phyloP scores from a whole-genome alignment of 1,140 invertebrate genomes.

The Eupristina koningsbergeri region DNA sequence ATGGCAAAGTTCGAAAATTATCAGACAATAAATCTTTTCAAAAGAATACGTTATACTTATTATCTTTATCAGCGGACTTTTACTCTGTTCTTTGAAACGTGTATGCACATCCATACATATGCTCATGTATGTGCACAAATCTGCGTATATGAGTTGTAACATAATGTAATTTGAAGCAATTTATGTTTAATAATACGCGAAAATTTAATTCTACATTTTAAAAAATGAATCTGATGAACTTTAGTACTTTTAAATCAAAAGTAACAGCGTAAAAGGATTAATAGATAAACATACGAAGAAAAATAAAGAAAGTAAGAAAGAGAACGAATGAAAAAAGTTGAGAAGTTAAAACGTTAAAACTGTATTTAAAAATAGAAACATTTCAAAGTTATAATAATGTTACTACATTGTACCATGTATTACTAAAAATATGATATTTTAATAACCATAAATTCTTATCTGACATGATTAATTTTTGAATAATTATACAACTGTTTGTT shows the following conservation, averaged over 20 bases:
- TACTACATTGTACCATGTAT: neutral
- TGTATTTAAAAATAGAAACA: neutral
- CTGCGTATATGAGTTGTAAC: neutral
- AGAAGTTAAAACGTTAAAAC: neutral
- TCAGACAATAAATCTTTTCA: constrained; percentile 1
- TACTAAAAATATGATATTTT: neutral
- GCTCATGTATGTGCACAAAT: too few species aligned
- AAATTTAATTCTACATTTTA: neutral
- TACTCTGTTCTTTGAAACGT: neutral
- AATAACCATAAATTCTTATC: neutral
- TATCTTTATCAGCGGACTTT: neutral
- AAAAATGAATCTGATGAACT: neutral
- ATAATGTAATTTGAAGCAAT: neutral
- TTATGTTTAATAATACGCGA: neutral
- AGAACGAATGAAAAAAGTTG: neutral
- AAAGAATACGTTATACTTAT: constrained; percentile 23
- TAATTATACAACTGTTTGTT: too few species aligned
- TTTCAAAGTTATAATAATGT: neutral
- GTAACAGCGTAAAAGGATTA: neutral
- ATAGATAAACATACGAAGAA: neutral
- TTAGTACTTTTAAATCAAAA: neutral
- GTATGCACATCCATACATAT: neutral
- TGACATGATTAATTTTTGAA: too few species aligned
- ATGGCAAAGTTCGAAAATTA: constrained; percentile 15
- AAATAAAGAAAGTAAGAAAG: neutral